Evolutionary conservation across 2,797 vertebrate genomes (phyloP).

Genomic region (Pangasius sanitwongsei): DNA sequence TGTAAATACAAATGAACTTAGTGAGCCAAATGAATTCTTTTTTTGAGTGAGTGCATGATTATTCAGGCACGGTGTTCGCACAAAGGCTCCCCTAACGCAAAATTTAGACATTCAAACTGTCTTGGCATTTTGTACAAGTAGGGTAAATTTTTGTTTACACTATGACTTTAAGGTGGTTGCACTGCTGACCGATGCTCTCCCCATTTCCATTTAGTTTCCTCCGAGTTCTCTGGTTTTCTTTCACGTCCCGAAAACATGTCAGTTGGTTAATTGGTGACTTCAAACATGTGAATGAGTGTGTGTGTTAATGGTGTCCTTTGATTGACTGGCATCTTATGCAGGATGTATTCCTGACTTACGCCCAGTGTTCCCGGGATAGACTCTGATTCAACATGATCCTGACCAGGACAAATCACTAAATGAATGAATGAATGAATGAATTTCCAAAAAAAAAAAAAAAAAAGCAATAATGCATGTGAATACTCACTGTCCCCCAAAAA

Average conservation of each 20-base stretch:
- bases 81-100: background rate
- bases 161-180: background rate
- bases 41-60: background rate
- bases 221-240: background rate
- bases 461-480: background rate
- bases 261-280: background rate
- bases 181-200: background rate
- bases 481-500: conserved; percentile 95
- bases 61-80: background rate
- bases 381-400: background rate
- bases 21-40: background rate
- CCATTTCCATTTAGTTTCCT: background rate
- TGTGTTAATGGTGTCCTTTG: background rate
- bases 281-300: background rate
- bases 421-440: background rate
- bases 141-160: background rate
- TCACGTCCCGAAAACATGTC: background rate
- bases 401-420: background rate
- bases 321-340: background rate
- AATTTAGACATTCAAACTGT: background rate
- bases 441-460: background rate
- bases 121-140: background rate
- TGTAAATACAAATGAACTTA: background rate
- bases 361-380: background rate
- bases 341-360: background rate